Base-by-base conservation (phyloP, 2,113 vertebrate species). In the Tetrao urogallus region DNA sequence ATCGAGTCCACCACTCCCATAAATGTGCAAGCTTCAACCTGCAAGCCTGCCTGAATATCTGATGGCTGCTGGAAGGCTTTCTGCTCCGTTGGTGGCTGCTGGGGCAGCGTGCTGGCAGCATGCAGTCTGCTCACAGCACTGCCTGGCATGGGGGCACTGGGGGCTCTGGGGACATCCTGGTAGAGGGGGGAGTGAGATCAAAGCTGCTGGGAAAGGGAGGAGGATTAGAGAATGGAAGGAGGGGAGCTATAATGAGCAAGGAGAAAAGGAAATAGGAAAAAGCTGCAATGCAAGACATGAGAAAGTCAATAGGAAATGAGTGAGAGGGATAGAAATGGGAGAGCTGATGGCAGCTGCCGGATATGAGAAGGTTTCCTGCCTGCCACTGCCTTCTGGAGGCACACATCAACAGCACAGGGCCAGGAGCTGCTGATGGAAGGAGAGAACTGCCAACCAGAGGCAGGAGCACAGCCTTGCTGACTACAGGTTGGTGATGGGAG, bases 201-300 rank as follows among this genome's bases (percentile, higher is more conserved):
- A 82, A 94, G 84, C 45, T 48, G 24, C 80, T 77, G 50, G 79
- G 27, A 32, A 20, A 76, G 42, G 12, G 80, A 89, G 87, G 30
- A 50, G 76, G 74, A 12, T 10, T 8, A 63, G 78, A 56, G 64
- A 70, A 71, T 70, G 22, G 58, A 72, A 82, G 42, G 65, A 74
- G 87, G 40, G 76, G 83, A 75, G 72, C 85, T 93, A 0, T 47
- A 89, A 47, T 2, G 20, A 71, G 65, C 3, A 1, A 79, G 64
- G 82, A 38, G 79, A 21, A 32, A 42, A 90, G 96, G 95, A 96
- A 95, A 93, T 78, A 93, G 90, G 93, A 95, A 96, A 96, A 95
- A 95, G 93, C 96, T 96, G 96, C 96, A 86, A 4, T 1, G 82
- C 7, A 8, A 96, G 93, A 95, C 76, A 83, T 42, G 82, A 32